Evolutionary conservation across 1,140 invertebrate genomes (phyloP), one percentile per base, ranked within the genome.

Genomic region (Lucilia sericata): DNA sequence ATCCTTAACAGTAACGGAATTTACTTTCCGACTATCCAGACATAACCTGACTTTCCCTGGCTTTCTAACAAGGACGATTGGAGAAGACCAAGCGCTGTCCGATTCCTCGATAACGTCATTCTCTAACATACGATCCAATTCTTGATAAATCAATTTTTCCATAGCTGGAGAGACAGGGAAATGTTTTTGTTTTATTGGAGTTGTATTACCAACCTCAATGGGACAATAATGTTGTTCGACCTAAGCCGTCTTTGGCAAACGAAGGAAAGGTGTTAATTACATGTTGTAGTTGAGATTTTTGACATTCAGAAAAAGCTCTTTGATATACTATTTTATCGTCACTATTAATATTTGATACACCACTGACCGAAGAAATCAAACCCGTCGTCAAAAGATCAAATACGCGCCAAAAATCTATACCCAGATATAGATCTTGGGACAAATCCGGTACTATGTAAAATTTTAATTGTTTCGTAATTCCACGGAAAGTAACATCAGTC

Each of bases 81-180:
- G 82, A 65, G 75, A 84, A 14, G 85, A 86, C 86, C 83, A 86
- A 5, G 84, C 60, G 30, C 85, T 86, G 9, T 19, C 83, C 1
- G 84, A 82, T 14, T 85, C 83, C 82, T 86, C 84, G 2, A 85
- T 86, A 0, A 86, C 86, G 17, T 83, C 84, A 30, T 81, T 51
- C 17, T 82, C 51, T 10, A 84, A 13, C 84, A 86, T 86, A 7
- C 83, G 51, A 76, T 85, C 83, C n/a, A 85, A 51, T 74, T 86
- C 82, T 0, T 4, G 14, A 42, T 74, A 86, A 51, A 85, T 60
- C 14, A 86, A 55, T 65, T 85, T 85, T 81, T 86, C 75, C n/a
- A 84, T 85, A 25, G 86, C 84, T 8, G 85, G 84, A 2, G 84
- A 84, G 14, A 86, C 34, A 1, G 85, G 85, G 34, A 82, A 84